Percentiles rank a stretch among this genome's conserved stretches.
Conservation (phyloP, 2,113 vertebrate genomes). For the Cynoglossus semilaevis region DNA sequence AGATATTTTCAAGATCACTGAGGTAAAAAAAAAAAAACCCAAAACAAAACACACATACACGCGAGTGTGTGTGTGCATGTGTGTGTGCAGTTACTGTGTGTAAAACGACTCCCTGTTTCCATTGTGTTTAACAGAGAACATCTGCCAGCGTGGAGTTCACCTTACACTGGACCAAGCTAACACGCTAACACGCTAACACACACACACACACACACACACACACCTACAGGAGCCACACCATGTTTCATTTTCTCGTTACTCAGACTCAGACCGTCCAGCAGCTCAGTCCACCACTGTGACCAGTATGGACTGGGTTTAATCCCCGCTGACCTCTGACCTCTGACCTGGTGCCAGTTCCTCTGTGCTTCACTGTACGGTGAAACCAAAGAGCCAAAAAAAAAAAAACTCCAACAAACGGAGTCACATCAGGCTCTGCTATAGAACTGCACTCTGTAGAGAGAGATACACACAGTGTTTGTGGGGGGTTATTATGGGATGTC, state of each 20-base stretch:
- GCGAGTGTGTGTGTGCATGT: too few species aligned
- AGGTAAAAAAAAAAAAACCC: not conserved
- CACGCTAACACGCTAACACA: too few species aligned
- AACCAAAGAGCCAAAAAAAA: too few species aligned
- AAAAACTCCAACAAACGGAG: too few species aligned
- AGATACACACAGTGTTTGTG: too few species aligned
- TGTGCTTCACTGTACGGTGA: too few species aligned
- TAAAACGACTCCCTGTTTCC: constrained; percentile 19
- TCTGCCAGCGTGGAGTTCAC: constrained; percentile 25
- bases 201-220: too few species aligned
- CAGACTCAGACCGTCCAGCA: not conserved
- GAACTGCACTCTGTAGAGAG: too few species aligned
- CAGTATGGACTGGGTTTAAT: too few species aligned
- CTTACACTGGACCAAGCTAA: not conserved
- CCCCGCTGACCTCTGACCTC: too few species aligned
- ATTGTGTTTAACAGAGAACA: constrained; percentile 31
- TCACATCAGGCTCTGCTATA: too few species aligned
- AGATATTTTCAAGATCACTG: not conserved
- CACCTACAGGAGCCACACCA: not conserved
- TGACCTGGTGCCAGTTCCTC: not conserved
- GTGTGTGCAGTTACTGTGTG: constrained; percentile 2
- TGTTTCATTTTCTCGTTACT: constrained; percentile 24
- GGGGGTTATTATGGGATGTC: too few species aligned
- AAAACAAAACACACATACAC: not conserved
- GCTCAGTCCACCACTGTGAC: not conserved